A percentile compares a stretch with the other conserved stretches of the same genome.
Conservation (phyloP, 2,113 vertebrate genomes). For the Clupea harengus region DNA sequence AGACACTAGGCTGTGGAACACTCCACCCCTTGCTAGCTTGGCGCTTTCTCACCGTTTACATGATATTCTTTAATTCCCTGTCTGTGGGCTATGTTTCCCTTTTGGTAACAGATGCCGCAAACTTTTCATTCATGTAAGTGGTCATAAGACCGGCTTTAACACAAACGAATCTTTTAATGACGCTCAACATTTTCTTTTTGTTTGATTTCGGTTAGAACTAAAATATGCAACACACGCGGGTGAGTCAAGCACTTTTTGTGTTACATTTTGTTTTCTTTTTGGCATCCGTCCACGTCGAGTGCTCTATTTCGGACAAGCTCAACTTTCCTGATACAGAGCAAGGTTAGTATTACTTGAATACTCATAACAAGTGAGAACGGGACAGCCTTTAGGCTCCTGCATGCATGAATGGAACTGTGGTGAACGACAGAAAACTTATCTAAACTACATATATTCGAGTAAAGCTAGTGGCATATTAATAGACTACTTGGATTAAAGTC, state of each 20-base stretch:
- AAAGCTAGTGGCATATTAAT: neutral
- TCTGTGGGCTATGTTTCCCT: slow-evolving; percentile 44
- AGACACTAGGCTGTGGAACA: slow-evolving; percentile 58
- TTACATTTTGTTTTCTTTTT: slow-evolving; percentile 71
- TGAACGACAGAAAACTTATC: neutral
- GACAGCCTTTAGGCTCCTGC: neutral
- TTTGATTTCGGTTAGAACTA: slow-evolving; percentile 53
- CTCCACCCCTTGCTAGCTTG: slow-evolving; percentile 62
- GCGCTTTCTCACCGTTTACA: slow-evolving; percentile 48
- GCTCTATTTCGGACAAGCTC: slow-evolving; percentile 59
- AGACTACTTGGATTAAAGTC: no score
- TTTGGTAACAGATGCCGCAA: slow-evolving; percentile 59
- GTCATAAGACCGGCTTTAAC: slow-evolving; percentile 45
- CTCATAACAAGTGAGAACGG: neutral
- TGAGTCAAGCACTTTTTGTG: slow-evolving; percentile 70
- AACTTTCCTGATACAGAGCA: slow-evolving; percentile 75
- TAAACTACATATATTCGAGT: neutral
- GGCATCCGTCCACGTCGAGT: slow-evolving; percentile 67
- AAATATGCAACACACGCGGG: slow-evolving; percentile 82
- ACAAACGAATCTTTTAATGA: slow-evolving; percentile 43
- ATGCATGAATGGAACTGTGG: neutral
- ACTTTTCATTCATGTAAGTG: slow-evolving; percentile 49
- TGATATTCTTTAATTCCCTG: slow-evolving; percentile 50
- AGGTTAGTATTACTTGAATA: slow-evolving; percentile 76
- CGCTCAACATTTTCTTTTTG: slow-evolving; percentile 44